phyloP scores from a whole-genome alignment of 2,888 invertebrate species.

The Thera obeliscata region DNA sequence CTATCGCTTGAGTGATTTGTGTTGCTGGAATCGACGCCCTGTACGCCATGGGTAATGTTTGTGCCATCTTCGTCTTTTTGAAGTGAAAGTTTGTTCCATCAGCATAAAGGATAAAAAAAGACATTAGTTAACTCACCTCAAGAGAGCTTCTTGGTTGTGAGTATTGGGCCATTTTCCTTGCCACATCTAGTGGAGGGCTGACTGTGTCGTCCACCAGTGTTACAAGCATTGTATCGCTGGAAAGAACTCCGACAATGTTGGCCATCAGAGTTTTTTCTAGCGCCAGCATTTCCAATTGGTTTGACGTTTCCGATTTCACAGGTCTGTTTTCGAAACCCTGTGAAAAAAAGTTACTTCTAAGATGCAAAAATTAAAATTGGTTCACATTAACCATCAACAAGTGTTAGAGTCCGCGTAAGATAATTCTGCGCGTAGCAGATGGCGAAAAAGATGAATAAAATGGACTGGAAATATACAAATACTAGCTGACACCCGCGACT shows the following conservation, averaged over 20 bases:
- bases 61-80: no score
- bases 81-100: no score
- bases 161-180: slow-evolving; percentile 79
- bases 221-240: slow-evolving; percentile 84
- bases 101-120: no score
- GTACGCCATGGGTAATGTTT: no score
- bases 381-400: no score
- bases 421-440: no score
- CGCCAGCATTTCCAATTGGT: slow-evolving; percentile 88
- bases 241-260: slow-evolving; percentile 81
- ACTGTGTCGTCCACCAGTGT: slow-evolving; percentile 84
- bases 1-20: no score
- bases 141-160: slow-evolving; percentile 69
- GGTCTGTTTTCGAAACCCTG: slow-evolving; percentile 83
- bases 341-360: neutral
- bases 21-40: no score
- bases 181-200: slow-evolving; percentile 83
- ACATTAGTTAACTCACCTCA: slow-evolving; percentile 57
- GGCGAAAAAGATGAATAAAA: no score
- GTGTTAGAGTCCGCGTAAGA: no score
- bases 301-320: slow-evolving; percentile 82
- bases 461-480: no score
- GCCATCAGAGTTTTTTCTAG: slow-evolving; percentile 86
- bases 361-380: neutral
- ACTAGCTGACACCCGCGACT: no score